Conservation (phyloP, 2,113 vertebrate genomes). For the Carettochelys insculpta region DNA sequence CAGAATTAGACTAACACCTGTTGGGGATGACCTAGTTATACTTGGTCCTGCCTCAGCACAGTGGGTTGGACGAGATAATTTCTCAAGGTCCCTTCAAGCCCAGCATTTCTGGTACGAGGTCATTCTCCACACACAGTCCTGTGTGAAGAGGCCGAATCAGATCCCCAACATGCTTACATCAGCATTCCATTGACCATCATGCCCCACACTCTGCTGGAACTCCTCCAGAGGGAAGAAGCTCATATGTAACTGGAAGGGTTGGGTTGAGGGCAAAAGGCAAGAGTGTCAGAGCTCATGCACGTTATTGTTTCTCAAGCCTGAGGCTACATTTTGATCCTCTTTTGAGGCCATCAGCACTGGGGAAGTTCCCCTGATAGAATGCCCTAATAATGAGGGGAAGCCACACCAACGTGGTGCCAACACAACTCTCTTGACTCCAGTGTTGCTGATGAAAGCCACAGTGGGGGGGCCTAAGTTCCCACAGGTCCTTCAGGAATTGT, state of each 20-base stretch:
- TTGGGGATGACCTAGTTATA: background rate
- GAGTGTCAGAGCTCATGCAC: background rate
- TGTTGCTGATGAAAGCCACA: background rate
- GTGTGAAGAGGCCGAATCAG: background rate
- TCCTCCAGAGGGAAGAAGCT: background rate
- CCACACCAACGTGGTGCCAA: background rate
- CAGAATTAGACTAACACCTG: background rate
- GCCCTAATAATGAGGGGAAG: background rate
- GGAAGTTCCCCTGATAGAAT: background rate
- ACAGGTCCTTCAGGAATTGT: background rate
- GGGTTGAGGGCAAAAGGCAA: background rate
- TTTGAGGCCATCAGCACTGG: background rate
- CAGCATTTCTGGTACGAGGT: background rate
- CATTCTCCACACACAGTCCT: background rate
- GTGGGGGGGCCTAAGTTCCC: background rate
- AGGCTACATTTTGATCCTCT: background rate
- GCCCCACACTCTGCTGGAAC: background rate
- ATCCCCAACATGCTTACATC: background rate
- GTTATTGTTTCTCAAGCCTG: background rate
- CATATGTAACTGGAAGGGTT: background rate
- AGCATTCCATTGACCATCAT: background rate
- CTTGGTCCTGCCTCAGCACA: background rate
- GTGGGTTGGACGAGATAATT: background rate
- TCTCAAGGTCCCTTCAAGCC: background rate
- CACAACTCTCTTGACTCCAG: background rate